phyloP scores from a whole-genome alignment of 2,888 invertebrate species.

The Embidobia sp. region DNA sequence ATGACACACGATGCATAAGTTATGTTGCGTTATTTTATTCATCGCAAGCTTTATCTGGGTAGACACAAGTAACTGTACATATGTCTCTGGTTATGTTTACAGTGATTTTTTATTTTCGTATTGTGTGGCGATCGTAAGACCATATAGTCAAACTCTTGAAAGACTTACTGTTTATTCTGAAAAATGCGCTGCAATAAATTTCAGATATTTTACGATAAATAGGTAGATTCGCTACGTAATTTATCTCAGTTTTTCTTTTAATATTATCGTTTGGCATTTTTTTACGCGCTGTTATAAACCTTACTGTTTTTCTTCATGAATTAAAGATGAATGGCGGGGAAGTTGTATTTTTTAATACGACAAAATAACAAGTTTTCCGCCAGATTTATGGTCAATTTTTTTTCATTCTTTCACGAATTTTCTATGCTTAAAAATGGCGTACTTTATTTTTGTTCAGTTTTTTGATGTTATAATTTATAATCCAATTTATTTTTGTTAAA shows the following conservation, averaged over 20 bases:
- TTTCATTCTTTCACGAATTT: too few relatives aligned
- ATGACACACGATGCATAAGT: slow-evolving; percentile 35
- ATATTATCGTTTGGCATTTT: too few relatives aligned
- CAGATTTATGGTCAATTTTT: too few relatives aligned
- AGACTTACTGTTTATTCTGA: background rate
- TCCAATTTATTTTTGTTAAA: too few relatives aligned
- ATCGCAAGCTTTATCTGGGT: slow-evolving; percentile 41
- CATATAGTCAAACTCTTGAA: background rate
- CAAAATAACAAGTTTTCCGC: too few relatives aligned
- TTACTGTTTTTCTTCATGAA: too few relatives aligned
- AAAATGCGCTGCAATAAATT: background rate
- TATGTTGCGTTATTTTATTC: slow-evolving; percentile 39
- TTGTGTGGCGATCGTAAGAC: slow-evolving; percentile 1
- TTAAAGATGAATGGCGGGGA: too few relatives aligned
- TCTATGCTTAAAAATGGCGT: too few relatives aligned
- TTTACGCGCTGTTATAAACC: too few relatives aligned
- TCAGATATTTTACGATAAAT: background rate
- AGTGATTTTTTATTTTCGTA: slow-evolving; percentile 14
- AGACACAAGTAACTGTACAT: slow-evolving; percentile 39
- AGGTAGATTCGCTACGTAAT: background rate
- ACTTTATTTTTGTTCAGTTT: too few relatives aligned
- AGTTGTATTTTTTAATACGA: too few relatives aligned
- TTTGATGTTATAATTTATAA: too few relatives aligned
- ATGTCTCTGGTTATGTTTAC: slow-evolving; percentile 11
- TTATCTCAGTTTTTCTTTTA: background rate